Evolutionary conservation across 2,888 invertebrate genomes (phyloP).

Genomic region (Heterodera filipjevi): DNA sequence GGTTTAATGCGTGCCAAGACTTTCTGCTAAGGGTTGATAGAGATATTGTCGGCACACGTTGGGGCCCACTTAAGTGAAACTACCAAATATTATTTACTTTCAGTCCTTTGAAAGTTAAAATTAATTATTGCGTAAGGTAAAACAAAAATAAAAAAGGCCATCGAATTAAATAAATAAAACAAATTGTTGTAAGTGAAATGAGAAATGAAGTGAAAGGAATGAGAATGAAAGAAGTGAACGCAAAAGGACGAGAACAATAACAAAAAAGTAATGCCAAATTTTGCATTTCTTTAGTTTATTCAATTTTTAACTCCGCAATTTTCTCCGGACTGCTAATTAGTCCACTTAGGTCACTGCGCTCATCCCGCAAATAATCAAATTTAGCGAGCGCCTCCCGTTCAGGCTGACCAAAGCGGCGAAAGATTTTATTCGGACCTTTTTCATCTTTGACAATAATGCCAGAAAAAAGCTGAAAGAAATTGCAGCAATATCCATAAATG

Average conservation of each 20-base stretch:
- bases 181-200: background rate
- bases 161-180: too few relatives aligned
- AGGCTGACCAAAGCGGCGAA: constrained; percentile 24
- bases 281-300: background rate
- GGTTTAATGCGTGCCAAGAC: too few relatives aligned
- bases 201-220: background rate
- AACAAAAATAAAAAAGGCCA: too few relatives aligned
- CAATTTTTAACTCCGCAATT: background rate
- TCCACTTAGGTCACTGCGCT: constrained; percentile 27
- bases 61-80: too few relatives aligned
- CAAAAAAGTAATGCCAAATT: background rate
- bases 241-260: background rate
- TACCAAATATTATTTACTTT: too few relatives aligned
- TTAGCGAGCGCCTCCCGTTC: constrained; percentile 30
- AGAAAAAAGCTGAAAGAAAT: background rate
- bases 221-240: too few relatives aligned
- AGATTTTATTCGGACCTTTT: background rate
- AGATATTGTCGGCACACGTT: too few relatives aligned
- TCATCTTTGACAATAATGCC: constrained; percentile 2
- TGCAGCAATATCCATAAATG: background rate
- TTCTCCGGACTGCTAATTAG: constrained; percentile 26
- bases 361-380: constrained; percentile 28
- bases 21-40: too few relatives aligned
- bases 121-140: too few relatives aligned
- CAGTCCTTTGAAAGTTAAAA: too few relatives aligned